phyloP scores from a whole-genome alignment of 2,888 invertebrate genomes.

The Cephus pygmeus region DNA sequence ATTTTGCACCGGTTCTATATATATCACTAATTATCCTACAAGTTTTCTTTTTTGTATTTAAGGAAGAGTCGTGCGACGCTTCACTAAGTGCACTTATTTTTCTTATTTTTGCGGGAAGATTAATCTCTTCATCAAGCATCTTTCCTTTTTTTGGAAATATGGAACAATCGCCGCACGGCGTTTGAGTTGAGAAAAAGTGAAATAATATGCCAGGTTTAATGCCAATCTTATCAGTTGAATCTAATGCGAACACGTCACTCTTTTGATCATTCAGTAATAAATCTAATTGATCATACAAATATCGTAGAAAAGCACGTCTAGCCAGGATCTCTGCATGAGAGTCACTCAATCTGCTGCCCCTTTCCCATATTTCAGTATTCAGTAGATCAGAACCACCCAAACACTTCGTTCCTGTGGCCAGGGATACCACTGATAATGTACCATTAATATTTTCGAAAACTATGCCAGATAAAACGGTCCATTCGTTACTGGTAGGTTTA shows the following conservation, averaged over 20 bases:
- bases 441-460: conserved; percentile 65
- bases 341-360: conserved; percentile 84
- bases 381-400: conserved; percentile 74
- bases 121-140: conserved; percentile 38
- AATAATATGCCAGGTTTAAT: conserved; percentile 74
- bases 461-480: conserved; percentile 86
- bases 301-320: conserved; percentile 83
- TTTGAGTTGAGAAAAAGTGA: conserved; percentile 87
- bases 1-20: conserved; percentile 92
- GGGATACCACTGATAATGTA: conserved; percentile 74
- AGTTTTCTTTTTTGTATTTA: not conserved
- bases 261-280: conserved; percentile 52
- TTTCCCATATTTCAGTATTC: conserved; percentile 68
- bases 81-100: conserved; percentile 28
- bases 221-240: conserved; percentile 62
- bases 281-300: conserved; percentile 75
- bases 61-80: not conserved
- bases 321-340: conserved; percentile 93
- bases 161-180: conserved; percentile 94
- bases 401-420: conserved; percentile 94
- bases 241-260: conserved; percentile 60
- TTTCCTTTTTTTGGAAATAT: conserved; percentile 75
- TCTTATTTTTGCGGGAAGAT: conserved; percentile 39
- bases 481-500: conserved; percentile 81
- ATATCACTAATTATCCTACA: conserved; percentile 60